Evolutionary conservation across 2,113 vertebrate species (phyloP), one percentile per base, ranked within the genome.

Genomic region (Ophthalmolycus amberensis): DNA sequence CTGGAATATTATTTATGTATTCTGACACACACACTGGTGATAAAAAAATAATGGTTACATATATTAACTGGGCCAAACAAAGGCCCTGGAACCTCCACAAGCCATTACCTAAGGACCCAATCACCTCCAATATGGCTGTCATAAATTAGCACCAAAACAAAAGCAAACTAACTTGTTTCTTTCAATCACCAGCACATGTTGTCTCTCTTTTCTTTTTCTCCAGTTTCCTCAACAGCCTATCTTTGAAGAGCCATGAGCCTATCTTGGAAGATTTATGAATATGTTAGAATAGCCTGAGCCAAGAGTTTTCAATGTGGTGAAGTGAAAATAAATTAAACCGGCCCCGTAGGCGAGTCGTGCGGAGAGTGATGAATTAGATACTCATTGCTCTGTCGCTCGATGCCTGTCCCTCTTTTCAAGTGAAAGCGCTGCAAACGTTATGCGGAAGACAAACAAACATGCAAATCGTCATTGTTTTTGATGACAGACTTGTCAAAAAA

Each of bases 241-340:
- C 93, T 91, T 75, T 85, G 90, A 93, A 90, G 94, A 95, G 85
- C 90, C 88, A 93, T 84, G 87, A 92, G 92, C 90, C 89, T 90
- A 94, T 94, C 93, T 89, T 44, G 84, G 87, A 94, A 94, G 95
- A 95, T 95, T 95, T 96, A 95, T 96, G 94, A 95, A 95, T 95
- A 94, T 93, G 94, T 95, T 95, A 92, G 93, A 94, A 95, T 92
- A 92, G 94, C 94, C 94, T 94, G 93, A 95, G 95, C 94, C 95
- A 94, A 95, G 94, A 94, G 92, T 95, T 95, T 95, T 94, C 91
- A 94, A 95, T 95, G 93, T 91, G 92, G 93, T 90, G 93, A 94
- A 94, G 94, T 89, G 94, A 95, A 95, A 95, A 95, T 95, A 94
- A 95, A 96, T 95, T 91, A 94, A 94, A 93, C 79, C 82, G 89